Evolutionary conservation across 2,888 invertebrate genomes (phyloP), one percentile per base, ranked within the genome.

Genomic region (Tolmerus cingulatus): DNA sequence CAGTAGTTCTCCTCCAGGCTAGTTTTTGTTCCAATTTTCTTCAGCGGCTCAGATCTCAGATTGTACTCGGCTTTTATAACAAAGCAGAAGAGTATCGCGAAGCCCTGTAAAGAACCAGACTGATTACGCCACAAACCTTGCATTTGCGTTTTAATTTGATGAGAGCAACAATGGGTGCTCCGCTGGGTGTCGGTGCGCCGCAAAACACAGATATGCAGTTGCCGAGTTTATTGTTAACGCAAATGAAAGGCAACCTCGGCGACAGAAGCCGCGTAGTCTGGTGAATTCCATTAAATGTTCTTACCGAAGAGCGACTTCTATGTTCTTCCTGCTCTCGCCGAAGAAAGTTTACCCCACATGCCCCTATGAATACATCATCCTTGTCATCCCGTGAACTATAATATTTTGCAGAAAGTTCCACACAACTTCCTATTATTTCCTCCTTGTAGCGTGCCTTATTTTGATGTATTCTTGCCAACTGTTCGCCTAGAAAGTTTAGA

Each of bases 1-100:
- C 92, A 92, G 89, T 91, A 92, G 89, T 91, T 92, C 46, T 92
- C 92, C 88, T 92, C 92, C 89, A 93, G 90, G 87, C 91, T 92
- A 8, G 91, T 91, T 89, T 92, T 93, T 19, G 91, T 90, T 79
- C 90, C 92, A 81, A 90, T 90, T 85, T 92, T 92, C 87, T 90
- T 91, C 85, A 87, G 46, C 37, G 89, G 88, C 86, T 89, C 88
- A 30, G 90, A 90, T 2, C 91, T 90, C 51, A 92, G 89, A 87
- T 90, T 90, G 87, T 90, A 91, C 90, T 93, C 93, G 5, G 93
- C 91, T 90, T 92, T 92, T 89, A 93, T 90, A 89, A 93, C 91
- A 90, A 93, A 93, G 89, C 92, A 92, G 88, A 91, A 91, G 46
- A 93, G 90, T 85, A 93, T 91, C 78, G 90, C 89, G 89, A 92